A percentile compares a stretch with the other conserved stretches of the same genome.
phyloP scores from a whole-genome alignment of 2,113 vertebrate species.

The Rhinoderma darwinii region DNA sequence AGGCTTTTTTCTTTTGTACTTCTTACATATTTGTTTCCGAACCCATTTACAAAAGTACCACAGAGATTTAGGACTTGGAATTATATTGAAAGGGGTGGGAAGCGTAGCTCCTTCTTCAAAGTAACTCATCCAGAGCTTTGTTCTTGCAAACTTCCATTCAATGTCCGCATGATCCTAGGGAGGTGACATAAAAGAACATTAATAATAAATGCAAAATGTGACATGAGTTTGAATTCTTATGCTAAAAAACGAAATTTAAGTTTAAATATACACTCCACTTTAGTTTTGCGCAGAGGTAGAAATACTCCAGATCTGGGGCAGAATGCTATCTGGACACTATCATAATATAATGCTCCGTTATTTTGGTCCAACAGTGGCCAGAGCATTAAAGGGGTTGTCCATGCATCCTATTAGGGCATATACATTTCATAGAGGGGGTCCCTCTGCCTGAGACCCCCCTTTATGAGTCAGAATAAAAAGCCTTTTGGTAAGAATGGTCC shows the following conservation, averaged over 20 bases:
- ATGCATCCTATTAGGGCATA: too few relatives aligned
- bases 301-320: not conserved
- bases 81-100: constrained; percentile 95
- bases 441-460: too few relatives aligned
- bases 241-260: not conserved
- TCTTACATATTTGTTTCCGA: constrained; percentile 81
- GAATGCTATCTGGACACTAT: too few relatives aligned
- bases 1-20: constrained; percentile 77
- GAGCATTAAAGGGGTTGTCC: too few relatives aligned
- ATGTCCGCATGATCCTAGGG: constrained; percentile 96
- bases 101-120: constrained; percentile 98
- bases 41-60: constrained; percentile 89
- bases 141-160: constrained; percentile 99
- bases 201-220: too few relatives aligned
- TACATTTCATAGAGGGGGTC: too few relatives aligned
- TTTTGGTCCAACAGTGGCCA: too few relatives aligned
- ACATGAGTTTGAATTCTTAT: not conserved
- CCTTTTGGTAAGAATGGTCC: too few relatives aligned
- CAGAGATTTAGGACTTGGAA: constrained; percentile 93
- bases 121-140: constrained; percentile 99
- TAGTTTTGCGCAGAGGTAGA: not conserved
- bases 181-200: constrained; percentile 59
- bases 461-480: too few relatives aligned
- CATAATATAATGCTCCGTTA: too few relatives aligned
- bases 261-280: not conserved